Evolutionary conservation across 92 coral and sea anemone genomes (phyloP), one percentile per base, ranked within the genome.

Genomic region (Scolanthus callimorphus): DNA sequence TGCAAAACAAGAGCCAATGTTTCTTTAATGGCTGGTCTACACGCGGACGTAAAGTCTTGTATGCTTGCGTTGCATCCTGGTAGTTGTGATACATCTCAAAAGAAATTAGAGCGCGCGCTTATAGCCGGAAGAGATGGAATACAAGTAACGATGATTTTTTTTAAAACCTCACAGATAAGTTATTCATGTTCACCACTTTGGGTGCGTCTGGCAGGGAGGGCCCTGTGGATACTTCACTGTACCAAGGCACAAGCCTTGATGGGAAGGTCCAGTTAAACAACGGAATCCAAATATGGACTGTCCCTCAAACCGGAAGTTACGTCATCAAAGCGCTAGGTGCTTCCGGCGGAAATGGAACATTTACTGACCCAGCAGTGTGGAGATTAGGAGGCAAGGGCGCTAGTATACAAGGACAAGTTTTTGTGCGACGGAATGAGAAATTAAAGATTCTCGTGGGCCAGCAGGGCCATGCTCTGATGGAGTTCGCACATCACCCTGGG

Each of bases 371-470:
- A 2, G 27, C 24, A 38, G 57, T 45, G 11, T 47, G 56, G 70
- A 61, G 63, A 26, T 54, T 31, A 15, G 97, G 97, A 20, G 97
- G 97, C 17, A 70, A 74, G 52, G 97, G 97, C 19, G 91, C 97
- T 2, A 79, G 62, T 44, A 65, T 87, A 0, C 67, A 70, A 51
- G 96, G 91, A 8, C 51, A 11, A 17, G 87, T 91, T 55, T 17
- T 11, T 4, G 69, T 91, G 2, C 71, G 1, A 3, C 60, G 62
- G 3, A 85, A 83, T 1, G 31, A 43, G 13, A 38, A 60, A 46
- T 56, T 91, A 25, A 87, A 80, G 46, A 73, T 91, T 49, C 88
- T 91, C 25, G 96, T 91, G 3, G 96, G 96, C 17, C 97, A 91
- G 59, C 46, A 44, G 57, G 74, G 74, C 1, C 63, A 59, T 19